Conservation (phyloP, 1,140 invertebrate genomes). For the Eriocheir sinensis region DNA sequence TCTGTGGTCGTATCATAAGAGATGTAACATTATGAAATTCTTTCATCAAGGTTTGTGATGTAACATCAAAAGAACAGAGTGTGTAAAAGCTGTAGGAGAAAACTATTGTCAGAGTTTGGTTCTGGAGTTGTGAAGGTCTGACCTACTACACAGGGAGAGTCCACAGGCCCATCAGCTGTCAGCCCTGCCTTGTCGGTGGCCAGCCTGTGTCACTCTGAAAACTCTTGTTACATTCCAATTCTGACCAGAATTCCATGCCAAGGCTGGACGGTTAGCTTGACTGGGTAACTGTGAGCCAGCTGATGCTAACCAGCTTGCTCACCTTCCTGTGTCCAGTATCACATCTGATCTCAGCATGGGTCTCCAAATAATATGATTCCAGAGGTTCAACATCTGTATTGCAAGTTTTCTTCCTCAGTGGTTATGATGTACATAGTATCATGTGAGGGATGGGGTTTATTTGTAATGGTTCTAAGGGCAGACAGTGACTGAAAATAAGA, state of each 20-base stretch:
- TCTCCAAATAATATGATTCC: conserved; percentile 33
- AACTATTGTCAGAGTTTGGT: background rate
- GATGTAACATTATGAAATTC: too few relatives aligned
- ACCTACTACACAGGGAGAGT: conserved; percentile 37
- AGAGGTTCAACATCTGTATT: conserved; percentile 4
- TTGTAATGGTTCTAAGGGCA: background rate
- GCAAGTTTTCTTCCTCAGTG: background rate
- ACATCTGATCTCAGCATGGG: conserved; percentile 54
- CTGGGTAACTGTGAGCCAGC: conserved; percentile 6
- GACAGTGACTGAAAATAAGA: background rate
- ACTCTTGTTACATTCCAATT: conserved; percentile 64
- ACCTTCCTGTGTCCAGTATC: conserved; percentile 44
- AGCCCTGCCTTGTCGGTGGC: conserved; percentile 10
- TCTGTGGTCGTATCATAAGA: background rate
- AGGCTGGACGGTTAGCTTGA: conserved; percentile 43
- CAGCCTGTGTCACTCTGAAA: conserved; percentile 49
- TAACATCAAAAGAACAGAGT: background rate
- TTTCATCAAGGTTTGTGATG: too few relatives aligned
- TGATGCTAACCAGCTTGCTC: background rate
- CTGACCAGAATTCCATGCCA: conserved; percentile 61
- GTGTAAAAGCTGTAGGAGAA: background rate
- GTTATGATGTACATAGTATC: background rate
- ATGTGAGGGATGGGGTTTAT: background rate
- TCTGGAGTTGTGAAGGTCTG: conserved; percentile 11
- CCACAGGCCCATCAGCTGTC: background rate